These are phyloP conservation scores for Callionymus lyra DNA, from an alignment of 2,113 vertebrate species.

Conservation along the genomic window DNA sequence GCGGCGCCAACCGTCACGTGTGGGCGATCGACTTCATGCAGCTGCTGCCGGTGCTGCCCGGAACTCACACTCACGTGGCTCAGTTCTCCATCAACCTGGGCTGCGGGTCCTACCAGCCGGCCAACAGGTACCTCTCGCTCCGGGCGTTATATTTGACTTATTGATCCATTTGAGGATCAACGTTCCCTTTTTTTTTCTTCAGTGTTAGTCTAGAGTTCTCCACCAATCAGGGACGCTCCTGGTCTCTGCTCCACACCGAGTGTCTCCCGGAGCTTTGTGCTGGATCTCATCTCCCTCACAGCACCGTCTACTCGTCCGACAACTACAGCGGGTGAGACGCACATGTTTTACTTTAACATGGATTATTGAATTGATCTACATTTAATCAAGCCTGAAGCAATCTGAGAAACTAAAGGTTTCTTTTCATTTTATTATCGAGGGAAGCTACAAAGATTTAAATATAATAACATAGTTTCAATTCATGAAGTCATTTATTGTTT, in stretches of 20 bases:
- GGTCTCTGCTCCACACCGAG: constrained; percentile 88
- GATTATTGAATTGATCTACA: no score
- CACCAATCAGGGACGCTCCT: constrained; percentile 87
- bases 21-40: constrained; percentile 96
- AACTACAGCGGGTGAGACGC: constrained; percentile 88
- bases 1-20: constrained; percentile 76
- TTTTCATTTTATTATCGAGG: no score
- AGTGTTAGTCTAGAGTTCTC: constrained; percentile 93
- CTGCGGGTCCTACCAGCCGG: constrained; percentile 89
- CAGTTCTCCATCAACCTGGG: constrained; percentile 97
- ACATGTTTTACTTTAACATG: no score
- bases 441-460: no score
- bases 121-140: constrained; percentile 79
- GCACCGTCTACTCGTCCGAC: constrained; percentile 90
- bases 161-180: no score
- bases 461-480: no score
- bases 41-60: constrained; percentile 81
- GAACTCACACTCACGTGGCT: constrained; percentile 81
- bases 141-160: no score
- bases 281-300: constrained; percentile 89
- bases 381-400: no score
- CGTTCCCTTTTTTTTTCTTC: no score
- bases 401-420: no score
- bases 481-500: no score
- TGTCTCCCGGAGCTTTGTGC: constrained; percentile 90